These are phyloP conservation scores for Lithophane semibrunnea DNA, from an alignment of 2,888 invertebrate genomes.

Conservation along the genomic window DNA sequence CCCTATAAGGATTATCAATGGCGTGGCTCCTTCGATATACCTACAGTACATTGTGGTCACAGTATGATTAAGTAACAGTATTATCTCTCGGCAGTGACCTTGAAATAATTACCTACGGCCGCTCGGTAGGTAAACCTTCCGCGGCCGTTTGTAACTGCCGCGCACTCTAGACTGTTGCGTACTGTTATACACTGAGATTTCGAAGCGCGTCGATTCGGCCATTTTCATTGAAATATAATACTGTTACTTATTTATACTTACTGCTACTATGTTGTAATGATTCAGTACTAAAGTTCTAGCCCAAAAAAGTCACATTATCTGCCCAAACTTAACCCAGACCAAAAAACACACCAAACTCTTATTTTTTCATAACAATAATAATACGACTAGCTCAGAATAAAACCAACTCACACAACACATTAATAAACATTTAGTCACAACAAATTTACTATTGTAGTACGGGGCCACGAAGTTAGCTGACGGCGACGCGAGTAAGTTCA, in stretches of 20 bases:
- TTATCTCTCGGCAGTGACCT: no score
- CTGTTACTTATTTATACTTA: no score
- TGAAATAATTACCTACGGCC: no score
- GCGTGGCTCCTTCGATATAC: not conserved
- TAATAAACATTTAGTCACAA: slow-evolving; percentile 73
- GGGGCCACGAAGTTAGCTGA: slow-evolving; percentile 60
- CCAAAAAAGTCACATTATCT: not conserved
- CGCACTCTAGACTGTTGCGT: no score
- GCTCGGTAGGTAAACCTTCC: no score
- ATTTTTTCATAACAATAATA: slow-evolving; percentile 30
- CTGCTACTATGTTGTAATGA: not conserved
- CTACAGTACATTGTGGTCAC: not conserved
- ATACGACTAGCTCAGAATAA: slow-evolving; percentile 48
- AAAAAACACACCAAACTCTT: not conserved
- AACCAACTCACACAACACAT: slow-evolving; percentile 64
- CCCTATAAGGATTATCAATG: no score
- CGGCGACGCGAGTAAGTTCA: slow-evolving; percentile 35
- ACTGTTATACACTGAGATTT: no score
- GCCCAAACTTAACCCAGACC: not conserved
- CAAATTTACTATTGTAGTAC: slow-evolving; percentile 67
- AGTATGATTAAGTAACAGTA: no score
- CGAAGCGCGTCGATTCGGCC: no score
- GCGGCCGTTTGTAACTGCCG: no score
- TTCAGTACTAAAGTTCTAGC: not conserved
- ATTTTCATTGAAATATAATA: no score